Base-by-base conservation (phyloP, 2,113 vertebrate genomes). In the Syrmaticus mikado region DNA sequence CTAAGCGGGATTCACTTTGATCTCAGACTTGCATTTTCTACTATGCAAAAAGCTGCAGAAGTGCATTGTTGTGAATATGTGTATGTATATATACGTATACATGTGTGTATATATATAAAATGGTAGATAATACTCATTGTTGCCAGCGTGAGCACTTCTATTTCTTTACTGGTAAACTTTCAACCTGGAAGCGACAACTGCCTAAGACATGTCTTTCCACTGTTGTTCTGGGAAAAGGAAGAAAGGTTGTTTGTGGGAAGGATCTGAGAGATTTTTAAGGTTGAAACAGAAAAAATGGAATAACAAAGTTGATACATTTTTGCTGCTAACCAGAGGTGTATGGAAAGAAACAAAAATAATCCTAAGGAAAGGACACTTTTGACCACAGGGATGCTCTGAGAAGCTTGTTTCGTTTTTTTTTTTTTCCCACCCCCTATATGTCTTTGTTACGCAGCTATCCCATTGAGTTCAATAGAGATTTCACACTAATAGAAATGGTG, bases 341-440 rank as follows among this genome's bases (percentile, higher is more conserved):
- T 4, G 22, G 46, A 12, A 28, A 34, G 16, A 58, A 13, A 58
- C 76, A 40, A 13, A 43, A 6, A 50, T 40, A 13, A 30, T 55
- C 32, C 11, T n/a, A 58, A 43, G 28, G 45, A 67, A 61, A 53
- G 50, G 14, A 28, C 34, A 43, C 28, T 52, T 76, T 43, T 72
- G 64, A 34, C 53, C 8, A 68, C 4, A 7, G 70, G 24, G n/a
- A 60, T 19, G 17, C 4, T 41, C 38, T 30, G 46, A 28, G 57
- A 36, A 61, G 5, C 40, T 57, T 43, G 6, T 73, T 13, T 20
- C 8, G 43, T 78, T 36, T 5, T 19, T 8, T 60, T 32, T 41
- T 41, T 41, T 41, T 6, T 8, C 4, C 8, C 38, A 38, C 6
- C 66, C 38, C 17, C 8, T 10, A 2, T 53, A 1, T 20, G 2